phyloP scores from a whole-genome alignment of 30 jellyfish, hydroid and myxozoan genomes.

The Pseudorhiza aurosa region DNA sequence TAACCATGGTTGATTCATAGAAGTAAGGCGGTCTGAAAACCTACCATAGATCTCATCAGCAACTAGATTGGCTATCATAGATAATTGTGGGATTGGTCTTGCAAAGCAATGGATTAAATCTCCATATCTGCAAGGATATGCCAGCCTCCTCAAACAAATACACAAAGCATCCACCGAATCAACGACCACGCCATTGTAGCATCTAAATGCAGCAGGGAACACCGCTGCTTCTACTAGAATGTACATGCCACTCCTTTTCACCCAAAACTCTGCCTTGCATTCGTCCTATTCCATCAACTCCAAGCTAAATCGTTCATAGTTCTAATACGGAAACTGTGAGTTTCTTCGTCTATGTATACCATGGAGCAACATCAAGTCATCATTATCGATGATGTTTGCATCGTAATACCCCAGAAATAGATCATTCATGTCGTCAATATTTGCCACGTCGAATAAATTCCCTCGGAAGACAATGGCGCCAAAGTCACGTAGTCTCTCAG shows the following conservation, averaged over 20 bases:
- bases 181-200: constrained; percentile 35
- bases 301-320: constrained; percentile 3
- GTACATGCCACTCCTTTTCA: constrained; percentile 3
- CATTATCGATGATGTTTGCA: constrained; percentile 16
- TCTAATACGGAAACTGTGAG: constrained; percentile 40
- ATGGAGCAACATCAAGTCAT: constrained; percentile 1
- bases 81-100: constrained; percentile 49
- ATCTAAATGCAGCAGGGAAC: constrained; percentile 11
- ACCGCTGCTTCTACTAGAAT: not conserved
- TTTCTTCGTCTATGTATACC: not conserved
- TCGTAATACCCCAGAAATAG: constrained; percentile 13
- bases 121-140: constrained; percentile 33
- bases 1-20: constrained; percentile 24
- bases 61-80: not conserved
- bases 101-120: constrained; percentile 19
- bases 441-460: too few species aligned
- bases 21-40: too few species aligned
- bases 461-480: too few species aligned
- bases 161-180: constrained; percentile 32
- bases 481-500: too few species aligned
- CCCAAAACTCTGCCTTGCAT: constrained; percentile 18
- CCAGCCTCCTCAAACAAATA: constrained; percentile 16
- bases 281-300: constrained; percentile 18
- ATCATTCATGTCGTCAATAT: too few species aligned
- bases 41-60: not conserved